A percentile compares a stretch with the other conserved stretches of the same genome.
Conservation (phyloP, 2,113 vertebrate genomes). For the Trogon surrucura region DNA sequence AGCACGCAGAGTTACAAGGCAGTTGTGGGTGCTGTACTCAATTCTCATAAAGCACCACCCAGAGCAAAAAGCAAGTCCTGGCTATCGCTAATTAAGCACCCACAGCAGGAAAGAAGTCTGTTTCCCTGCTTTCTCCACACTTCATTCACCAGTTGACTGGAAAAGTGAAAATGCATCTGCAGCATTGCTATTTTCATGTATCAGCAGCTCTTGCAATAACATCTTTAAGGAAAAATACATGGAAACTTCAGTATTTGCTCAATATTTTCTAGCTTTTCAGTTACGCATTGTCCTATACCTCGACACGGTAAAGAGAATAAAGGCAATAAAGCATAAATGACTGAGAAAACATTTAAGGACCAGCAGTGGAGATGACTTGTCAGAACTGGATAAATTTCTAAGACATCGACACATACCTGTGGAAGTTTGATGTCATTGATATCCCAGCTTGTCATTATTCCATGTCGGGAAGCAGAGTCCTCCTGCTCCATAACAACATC, state of each 20-base stretch:
- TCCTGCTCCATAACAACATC: slow-evolving; percentile 46
- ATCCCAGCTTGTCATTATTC: slow-evolving; percentile 76
- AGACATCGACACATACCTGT: slow-evolving; percentile 70
- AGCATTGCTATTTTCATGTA: background rate
- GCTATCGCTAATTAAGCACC: background rate
- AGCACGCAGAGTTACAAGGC: background rate
- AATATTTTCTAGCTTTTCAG: background rate
- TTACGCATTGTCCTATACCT: background rate
- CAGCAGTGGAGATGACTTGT: background rate
- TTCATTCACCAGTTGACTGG: background rate
- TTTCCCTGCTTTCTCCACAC: background rate
- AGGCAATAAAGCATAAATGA: background rate
- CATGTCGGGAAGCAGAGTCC: slow-evolving; percentile 14
- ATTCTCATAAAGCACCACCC: background rate
- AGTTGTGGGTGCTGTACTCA: background rate
- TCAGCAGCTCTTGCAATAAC: background rate
- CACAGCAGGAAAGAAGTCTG: background rate
- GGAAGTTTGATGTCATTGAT: slow-evolving; percentile 84
- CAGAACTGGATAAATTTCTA: background rate
- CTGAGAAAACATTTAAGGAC: background rate
- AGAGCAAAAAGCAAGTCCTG: background rate
- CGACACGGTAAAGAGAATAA: background rate
- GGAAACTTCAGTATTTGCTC: background rate
- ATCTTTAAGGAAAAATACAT: background rate
- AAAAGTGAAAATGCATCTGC: background rate